Conservation (phyloP, 2,888 invertebrate genomes). For the Eupithecia pulchellata region DNA sequence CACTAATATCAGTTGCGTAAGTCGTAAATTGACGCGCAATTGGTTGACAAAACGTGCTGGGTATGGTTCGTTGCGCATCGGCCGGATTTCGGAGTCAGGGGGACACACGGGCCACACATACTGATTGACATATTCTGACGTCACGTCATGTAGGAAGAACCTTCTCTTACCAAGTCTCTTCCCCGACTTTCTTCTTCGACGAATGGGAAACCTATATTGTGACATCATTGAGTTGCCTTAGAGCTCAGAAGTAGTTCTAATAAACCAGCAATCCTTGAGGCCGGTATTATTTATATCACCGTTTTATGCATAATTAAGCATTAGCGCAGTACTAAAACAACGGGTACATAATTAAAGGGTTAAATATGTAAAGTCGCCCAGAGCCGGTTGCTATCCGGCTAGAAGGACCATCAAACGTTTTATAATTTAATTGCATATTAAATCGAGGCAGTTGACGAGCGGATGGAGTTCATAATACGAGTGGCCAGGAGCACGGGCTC, state of each 20-base stretch:
- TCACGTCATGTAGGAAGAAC: not conserved
- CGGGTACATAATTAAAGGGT: constrained; percentile 20
- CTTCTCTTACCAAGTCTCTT: not conserved
- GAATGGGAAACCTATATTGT: not conserved
- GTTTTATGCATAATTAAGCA: constrained; percentile 27
- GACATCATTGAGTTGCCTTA: not conserved
- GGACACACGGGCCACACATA: not conserved
- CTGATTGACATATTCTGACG: constrained; percentile 7
- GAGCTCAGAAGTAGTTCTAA: not conserved
- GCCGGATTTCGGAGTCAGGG: constrained; percentile 12
- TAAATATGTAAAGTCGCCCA: constrained; percentile 23
- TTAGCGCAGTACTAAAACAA: constrained; percentile 17
- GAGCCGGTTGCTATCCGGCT: constrained; percentile 45
- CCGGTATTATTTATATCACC: not conserved
- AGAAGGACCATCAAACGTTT: constrained; percentile 36
- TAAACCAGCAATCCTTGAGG: constrained; percentile 2
- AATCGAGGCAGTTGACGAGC: constrained; percentile 41
- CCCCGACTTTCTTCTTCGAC: not conserved
- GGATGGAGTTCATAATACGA: constrained; percentile 54
- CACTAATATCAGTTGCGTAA: constrained; percentile 63
- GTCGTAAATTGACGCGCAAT: constrained; percentile 67
- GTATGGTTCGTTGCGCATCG: constrained; percentile 18
- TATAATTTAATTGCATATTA: constrained; percentile 39
- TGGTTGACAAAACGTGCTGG: constrained; percentile 62
- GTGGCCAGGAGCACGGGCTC: constrained; percentile 19